These are phyloP conservation scores for Aleiodes leptofemur DNA, from an alignment of 2,888 invertebrate species.

Conservation along the genomic window DNA sequence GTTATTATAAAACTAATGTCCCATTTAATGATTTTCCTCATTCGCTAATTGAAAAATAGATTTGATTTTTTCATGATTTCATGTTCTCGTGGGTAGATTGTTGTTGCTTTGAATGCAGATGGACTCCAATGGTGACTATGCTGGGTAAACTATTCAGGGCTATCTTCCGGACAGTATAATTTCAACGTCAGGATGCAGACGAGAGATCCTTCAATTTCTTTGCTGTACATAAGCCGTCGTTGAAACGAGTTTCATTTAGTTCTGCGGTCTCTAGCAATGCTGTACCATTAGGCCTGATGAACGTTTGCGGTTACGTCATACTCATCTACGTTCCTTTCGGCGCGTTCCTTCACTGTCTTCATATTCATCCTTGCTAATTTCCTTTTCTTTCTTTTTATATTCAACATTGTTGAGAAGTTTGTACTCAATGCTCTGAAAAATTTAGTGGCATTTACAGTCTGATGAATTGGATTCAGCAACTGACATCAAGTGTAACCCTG, in stretches of 20 bases:
- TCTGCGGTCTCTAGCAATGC: conserved; percentile 55
- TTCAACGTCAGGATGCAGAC: conserved; percentile 36
- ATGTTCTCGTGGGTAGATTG: conserved; percentile 8
- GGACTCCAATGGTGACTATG: neutral
- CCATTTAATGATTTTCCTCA: no score
- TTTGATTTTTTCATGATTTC: neutral
- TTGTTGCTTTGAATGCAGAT: conserved; percentile 10
- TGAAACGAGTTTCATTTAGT: conserved; percentile 61
- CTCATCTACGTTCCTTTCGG: conserved; percentile 47
- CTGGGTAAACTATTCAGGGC: conserved; percentile 9
- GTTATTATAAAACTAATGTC: no score
- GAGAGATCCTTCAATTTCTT: conserved; percentile 51
- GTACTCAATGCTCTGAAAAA: no score
- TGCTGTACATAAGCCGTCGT: conserved; percentile 50
- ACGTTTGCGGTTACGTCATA: conserved; percentile 62
- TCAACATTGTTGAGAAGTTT: neutral
- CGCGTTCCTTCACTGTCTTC: conserved; percentile 7
- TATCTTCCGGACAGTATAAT: conserved; percentile 30
- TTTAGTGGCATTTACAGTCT: conserved; percentile 2
- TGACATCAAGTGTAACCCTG: no score
- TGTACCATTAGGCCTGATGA: conserved; percentile 62
- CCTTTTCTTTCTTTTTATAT: neutral
- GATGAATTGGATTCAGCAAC: neutral
- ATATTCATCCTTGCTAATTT: neutral
- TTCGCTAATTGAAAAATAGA: neutral